Evolutionary conservation across 2,888 invertebrate species (phyloP), one percentile per base, ranked within the genome.

Genomic region (Zygogramma bicolorata): DNA sequence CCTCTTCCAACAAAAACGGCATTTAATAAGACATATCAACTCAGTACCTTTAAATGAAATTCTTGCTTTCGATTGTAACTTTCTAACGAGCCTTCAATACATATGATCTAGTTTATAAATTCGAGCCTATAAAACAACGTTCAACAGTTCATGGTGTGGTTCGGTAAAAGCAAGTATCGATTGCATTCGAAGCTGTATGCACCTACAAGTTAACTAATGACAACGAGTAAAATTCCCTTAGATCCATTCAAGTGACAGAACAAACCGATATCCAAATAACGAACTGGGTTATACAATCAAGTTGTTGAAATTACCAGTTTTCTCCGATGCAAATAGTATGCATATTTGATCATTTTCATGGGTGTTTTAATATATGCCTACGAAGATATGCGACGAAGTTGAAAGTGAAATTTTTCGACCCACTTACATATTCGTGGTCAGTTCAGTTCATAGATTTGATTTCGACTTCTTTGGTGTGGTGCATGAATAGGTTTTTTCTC

Each of bases 371-470:
- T 63, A 15, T 63, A 63, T 18, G 46, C 22, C 3, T 27, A 13
- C 46, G 5, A 13, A 18, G 8, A n/a, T 29, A 22, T 34, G 40
- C 10, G 46, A 49, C 49, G 27, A 62, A 40, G 13, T 25, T 22
- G 15, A 15, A 46, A 46, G 63, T 27, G 46, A 63, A 63, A 63
- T 31, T 42, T 40, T 25, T 46, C 49, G 46, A 63, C 63, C 63
- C 20, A 63, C 63, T 29, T 63, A 13, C 15, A 6, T 62, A 22
- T 10, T 40, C 20, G 7, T 27, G 25, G 34, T 38, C 38, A 61
- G 3, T 59, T 29, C 4, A 59, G 13, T 59, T 10, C 8, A 18
- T 4, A 10, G 31, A 10, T 59, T 4, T 15, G 6, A 1, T 13
- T 46, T 20, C n/a, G n/a, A 3, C n/a, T n/a, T 38, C n/a, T 38